A percentile compares a stretch with the other conserved stretches of the same genome.
Evolutionary conservation across 2,113 vertebrate genomes (phyloP).

Genomic region (Astatoreochromis straeleni): DNA sequence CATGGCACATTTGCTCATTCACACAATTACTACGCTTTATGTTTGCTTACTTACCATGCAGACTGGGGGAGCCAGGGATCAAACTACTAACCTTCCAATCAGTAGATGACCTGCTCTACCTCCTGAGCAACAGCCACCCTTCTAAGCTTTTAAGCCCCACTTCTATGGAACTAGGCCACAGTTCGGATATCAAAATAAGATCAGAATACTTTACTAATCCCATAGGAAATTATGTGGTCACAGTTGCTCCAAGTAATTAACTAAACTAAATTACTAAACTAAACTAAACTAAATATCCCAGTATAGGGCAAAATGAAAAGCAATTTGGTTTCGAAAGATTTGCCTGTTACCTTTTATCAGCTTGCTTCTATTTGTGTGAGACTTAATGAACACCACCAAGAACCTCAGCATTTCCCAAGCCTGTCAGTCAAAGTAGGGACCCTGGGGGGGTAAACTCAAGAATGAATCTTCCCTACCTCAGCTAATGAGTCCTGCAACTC

Average conservation of each 20-base stretch:
- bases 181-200: not conserved
- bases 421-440: not conserved
- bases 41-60: not conserved
- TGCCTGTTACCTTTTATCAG: not conserved
- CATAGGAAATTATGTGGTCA: not conserved
- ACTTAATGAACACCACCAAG: not conserved
- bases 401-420: not conserved
- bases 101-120: not conserved
- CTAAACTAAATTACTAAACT: not conserved
- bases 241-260: not conserved
- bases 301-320: not conserved
- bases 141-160: not conserved
- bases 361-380: not conserved
- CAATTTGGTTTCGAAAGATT: not conserved
- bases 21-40: not conserved
- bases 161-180: not conserved
- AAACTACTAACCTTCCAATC: not conserved
- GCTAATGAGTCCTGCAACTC: not conserved
- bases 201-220: not conserved
- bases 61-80: not conserved
- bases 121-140: not conserved
- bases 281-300: not conserved
- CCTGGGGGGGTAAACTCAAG: not conserved
- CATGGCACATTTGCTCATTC: not conserved
- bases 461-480: not conserved